Evolutionary conservation across 2,888 invertebrate species (phyloP), one percentile per base, ranked within the genome.

Genomic region (Augochlorella aurata): DNA sequence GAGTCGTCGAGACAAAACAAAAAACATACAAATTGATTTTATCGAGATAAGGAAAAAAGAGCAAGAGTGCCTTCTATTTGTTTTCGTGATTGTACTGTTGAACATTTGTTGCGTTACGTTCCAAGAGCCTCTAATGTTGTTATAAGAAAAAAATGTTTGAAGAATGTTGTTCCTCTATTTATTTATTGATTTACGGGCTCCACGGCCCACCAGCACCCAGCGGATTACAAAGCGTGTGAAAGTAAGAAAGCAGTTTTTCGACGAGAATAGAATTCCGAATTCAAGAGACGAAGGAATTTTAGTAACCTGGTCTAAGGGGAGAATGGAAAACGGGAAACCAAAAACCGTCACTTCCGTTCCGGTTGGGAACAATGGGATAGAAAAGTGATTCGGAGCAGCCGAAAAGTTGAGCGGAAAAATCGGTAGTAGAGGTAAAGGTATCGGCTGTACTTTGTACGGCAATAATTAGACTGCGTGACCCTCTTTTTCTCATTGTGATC

Each of bases 21-120:
- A 65, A 65, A 65, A 65, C 38, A 65, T 44, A 38, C 65, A 65
- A 89, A 90, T 90, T 92, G 90, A 92, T 92, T 92, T 38, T 91
- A 91, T 91, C 91, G 85, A 90, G 85, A 69, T 63, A 63, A 63
- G 63, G 63, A 49, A 71, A 63, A 72, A 72, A 81, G 58, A 74
- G 90, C 89, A 92, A 91, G 93, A 93, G 93, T 93, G 93, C 93
- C 93, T 93, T 93, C 93, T 93, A 93, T 92, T 93, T 93, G 92
- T 93, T 93, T 92, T 91, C 88, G 92, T 93, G 89, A 90, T 93
- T 92, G 91, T 92, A 92, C 92, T 91, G 92, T 93, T 93, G 91
- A 92, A 91, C 89, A 92, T 93, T 92, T 92, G 91, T 93, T 93
- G 91, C 89, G 90, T 93, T 93, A 92, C 90, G 93, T 93, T 93